Base-by-base conservation (phyloP, 1,140 invertebrate genomes). In the Phenacoccus solenopsis region DNA sequence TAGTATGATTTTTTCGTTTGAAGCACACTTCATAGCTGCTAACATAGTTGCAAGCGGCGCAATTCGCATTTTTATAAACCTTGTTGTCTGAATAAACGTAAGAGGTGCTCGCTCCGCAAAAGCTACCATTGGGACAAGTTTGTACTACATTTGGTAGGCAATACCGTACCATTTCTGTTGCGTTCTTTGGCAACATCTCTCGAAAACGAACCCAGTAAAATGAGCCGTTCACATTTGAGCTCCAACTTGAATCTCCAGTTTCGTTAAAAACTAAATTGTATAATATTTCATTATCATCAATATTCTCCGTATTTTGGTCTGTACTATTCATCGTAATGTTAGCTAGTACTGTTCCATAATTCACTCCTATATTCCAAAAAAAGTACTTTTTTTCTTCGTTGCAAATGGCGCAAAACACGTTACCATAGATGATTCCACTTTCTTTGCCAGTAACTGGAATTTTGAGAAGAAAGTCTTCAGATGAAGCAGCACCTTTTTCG, bases 391-490 rank as follows among this genome's bases (percentile, higher is more conserved):
- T 57, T 64, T 81, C 80, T 0, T 77, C 75, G 75, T 85, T 81
- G 73, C 85, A 86, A 7, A 80, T 70, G 0, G 84, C 83, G 73
- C 85, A 86, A 76, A 80, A 82, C 25, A 79, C 76, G 73, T 85
- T 86, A 67, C 78, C 78, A 74, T 83, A 86, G 0, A 83, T 84
- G 28, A 81, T 71, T 1, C 82, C 79, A 0, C 80, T 76, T 12
- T 67, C 64, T 21, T 75, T 73, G 61, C 78, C 78, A 0, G 82
- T 83, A 5, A 82, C 80, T 0, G 82, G 83, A 28, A 81, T 75
- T 9, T 73, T 73, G 0, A 76, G 71, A 38, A 83, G 69, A 13
- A 82, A 81, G 73, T 83, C 82, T 3, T 67, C 30, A 73, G 83
- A 82, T 7, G 35, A 32, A 21, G 49, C 27, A 12, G 81, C 79